Conservation (phyloP, 2,113 vertebrate genomes). For the Eulemur rufifrons region DNA sequence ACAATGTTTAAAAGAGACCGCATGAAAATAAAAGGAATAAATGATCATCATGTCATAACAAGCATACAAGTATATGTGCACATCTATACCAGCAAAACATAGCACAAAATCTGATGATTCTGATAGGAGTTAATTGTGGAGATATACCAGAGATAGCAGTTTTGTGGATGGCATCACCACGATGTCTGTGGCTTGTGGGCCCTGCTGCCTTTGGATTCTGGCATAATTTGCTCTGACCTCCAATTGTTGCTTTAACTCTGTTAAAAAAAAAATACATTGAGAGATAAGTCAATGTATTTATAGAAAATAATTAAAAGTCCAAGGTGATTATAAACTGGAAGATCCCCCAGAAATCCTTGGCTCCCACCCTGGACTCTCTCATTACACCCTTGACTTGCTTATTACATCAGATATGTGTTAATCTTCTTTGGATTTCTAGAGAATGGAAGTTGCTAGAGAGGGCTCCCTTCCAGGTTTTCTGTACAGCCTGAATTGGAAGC, state of each 20-base stretch:
- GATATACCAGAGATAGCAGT: neutral
- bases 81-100: neutral
- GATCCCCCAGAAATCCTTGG: neutral
- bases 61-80: neutral
- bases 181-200: slow-evolving; percentile 60
- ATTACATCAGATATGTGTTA: neutral
- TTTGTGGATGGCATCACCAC: slow-evolving; percentile 5
- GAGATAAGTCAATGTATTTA: neutral
- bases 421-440: neutral
- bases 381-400: neutral
- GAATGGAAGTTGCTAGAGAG: neutral
- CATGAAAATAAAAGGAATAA: neutral
- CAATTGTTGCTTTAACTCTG: slow-evolving; percentile 75
- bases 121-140: neutral
- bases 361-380: neutral
- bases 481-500: neutral
- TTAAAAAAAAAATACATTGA: slow-evolving; percentile 31
- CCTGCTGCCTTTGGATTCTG: slow-evolving; percentile 70
- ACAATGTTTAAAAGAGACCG: neutral
- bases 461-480: neutral
- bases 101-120: neutral
- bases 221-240: slow-evolving; percentile 80
- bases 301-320: slow-evolving; percentile 21
- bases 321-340: neutral
- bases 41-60: neutral